Percentiles rank a stretch among this genome's conserved stretches.
phyloP scores from a whole-genome alignment of 2,797 vertebrate genomes.

The Myotis findleyi region DNA sequence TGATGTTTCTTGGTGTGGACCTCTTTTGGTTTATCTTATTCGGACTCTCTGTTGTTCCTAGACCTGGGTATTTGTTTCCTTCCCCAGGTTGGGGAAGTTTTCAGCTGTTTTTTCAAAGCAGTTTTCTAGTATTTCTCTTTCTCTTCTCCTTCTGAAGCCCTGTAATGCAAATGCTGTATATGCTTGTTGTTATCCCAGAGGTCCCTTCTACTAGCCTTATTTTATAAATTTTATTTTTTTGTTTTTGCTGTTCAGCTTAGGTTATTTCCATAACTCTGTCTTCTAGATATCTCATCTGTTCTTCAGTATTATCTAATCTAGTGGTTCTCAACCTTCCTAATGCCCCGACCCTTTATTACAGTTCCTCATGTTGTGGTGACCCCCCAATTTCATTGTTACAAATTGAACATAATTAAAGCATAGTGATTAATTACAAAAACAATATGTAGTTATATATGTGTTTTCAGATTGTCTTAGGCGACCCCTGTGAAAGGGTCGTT shows the following conservation, averaged over 20 bases:
- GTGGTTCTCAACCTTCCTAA: no score
- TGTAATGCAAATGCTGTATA: neutral
- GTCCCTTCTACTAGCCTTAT: neutral
- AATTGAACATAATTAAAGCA: no score
- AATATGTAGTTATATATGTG: no score
- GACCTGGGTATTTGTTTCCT: neutral
- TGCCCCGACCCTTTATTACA: no score
- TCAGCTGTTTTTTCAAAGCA: neutral
- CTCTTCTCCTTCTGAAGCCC: neutral
- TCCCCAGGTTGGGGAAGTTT: neutral
- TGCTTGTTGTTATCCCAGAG: neutral
- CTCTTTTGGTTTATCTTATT: neutral
- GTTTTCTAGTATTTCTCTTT: neutral
- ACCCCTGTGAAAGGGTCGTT: no score
- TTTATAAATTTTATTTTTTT: neutral
- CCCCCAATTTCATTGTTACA: no score
- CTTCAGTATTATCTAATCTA: neutral
- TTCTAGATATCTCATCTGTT: neutral
- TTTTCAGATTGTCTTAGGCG: no score
- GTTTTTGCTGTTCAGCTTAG: neutral
- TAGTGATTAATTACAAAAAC: no score
- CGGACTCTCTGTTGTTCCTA: neutral
- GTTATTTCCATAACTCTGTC: neutral
- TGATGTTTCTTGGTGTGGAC: neutral
- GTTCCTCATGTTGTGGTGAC: no score